A percentile compares a stretch with the other conserved stretches of the same genome.
Conservation (phyloP, 2,888 invertebrate species). For the Geophilus truncorum region DNA sequence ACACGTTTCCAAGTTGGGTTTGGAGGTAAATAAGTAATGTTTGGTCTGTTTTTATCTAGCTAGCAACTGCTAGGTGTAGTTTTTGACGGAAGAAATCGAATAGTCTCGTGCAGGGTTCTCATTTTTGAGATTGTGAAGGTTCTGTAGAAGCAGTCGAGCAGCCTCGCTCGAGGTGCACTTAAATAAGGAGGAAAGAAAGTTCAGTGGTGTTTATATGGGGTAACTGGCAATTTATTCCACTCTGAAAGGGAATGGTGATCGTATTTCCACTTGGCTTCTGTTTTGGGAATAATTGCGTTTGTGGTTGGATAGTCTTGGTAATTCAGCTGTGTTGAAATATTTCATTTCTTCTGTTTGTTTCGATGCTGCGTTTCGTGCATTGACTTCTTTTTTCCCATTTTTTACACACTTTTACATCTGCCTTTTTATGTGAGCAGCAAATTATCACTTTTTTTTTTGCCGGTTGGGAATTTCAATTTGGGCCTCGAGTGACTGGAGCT, state of each 20-base stretch:
- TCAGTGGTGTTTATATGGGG: slow-evolving; percentile 11
- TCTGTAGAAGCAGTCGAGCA: background rate
- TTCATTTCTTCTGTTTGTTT: background rate
- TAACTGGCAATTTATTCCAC: slow-evolving; percentile 17
- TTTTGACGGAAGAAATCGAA: background rate
- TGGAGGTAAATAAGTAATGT: background rate
- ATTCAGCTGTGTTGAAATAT: background rate
- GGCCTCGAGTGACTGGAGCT: background rate
- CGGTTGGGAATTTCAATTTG: background rate
- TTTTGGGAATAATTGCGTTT: slow-evolving; percentile 6
- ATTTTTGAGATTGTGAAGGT: background rate
- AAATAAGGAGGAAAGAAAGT: background rate
- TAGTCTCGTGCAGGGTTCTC: background rate
- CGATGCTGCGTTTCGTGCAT: background rate
- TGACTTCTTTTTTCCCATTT: background rate
- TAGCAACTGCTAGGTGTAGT: background rate
- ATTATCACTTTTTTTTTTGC: background rate
- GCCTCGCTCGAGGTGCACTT: background rate
- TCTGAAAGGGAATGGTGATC: background rate
- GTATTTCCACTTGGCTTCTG: slow-evolving; percentile 11
- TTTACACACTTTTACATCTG: background rate
- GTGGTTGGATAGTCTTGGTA: background rate
- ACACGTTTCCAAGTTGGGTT: background rate
- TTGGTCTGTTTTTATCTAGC: background rate
- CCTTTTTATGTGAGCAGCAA: background rate